Evolutionary conservation across 2,888 invertebrate species (phyloP).

Genomic region (Sarcophaga carnaria): DNA sequence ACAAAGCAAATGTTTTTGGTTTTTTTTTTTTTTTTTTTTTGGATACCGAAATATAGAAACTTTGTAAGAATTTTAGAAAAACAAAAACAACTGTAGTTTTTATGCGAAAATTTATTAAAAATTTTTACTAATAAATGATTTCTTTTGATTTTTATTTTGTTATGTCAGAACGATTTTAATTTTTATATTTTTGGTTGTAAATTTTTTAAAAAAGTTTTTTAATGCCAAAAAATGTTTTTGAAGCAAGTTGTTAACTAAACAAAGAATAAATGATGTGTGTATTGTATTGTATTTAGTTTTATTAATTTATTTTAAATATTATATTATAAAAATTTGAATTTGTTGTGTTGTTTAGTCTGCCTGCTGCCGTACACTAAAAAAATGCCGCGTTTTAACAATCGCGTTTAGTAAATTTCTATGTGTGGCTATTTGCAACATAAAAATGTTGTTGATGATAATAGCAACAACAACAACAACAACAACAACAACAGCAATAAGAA

Average conservation of each 20-base stretch:
- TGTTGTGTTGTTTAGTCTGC: conserved; percentile 75
- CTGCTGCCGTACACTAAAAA: conserved; percentile 77
- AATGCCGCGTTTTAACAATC: conserved; percentile 80
- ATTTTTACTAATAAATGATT: conserved; percentile 12
- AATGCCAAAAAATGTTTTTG: conserved; percentile 46
- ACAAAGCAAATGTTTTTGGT: background rate
- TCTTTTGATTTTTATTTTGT: no score
- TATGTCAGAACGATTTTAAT: background rate
- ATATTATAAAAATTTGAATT: conserved; percentile 74
- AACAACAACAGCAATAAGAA: conserved; percentile 33
- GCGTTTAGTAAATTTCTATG: conserved; percentile 80
- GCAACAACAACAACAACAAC: conserved; percentile 53
- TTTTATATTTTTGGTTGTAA: conserved; percentile 39
- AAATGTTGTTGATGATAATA: conserved; percentile 68
- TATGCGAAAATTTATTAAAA: conserved; percentile 18
- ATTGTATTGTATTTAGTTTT: conserved; percentile 64
- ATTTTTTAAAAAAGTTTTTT: conserved; percentile 43
- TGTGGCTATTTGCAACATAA: conserved; percentile 68
- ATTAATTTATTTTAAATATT: conserved; percentile 66
- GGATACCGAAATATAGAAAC: background rate
- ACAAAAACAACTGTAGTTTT: no score
- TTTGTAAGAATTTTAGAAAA: background rate
- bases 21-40: background rate
- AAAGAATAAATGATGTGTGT: conserved; percentile 64
- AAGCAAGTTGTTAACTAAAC: conserved; percentile 64